Evolutionary conservation across 2,797 vertebrate species (phyloP), one percentile per base, ranked within the genome.

Genomic region (Poeciliopsis presidionis): DNA sequence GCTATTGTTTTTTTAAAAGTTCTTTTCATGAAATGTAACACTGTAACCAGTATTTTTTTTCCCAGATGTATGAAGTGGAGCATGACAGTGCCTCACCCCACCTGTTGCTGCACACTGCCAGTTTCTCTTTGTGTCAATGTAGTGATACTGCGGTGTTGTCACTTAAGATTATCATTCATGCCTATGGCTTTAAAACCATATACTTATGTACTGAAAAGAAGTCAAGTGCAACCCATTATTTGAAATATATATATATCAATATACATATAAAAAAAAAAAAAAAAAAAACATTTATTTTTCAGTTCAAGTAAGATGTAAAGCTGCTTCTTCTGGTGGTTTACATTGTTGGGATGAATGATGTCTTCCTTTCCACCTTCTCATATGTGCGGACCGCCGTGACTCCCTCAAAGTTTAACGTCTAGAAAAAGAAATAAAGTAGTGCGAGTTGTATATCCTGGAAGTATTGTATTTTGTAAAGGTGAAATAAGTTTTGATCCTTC

Each of bases 371-470:
- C 22, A 97, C 97, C 92, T 98, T 99, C 91, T 99, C 98, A 59
- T 99, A 99, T 4, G 96, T 97, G 77, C 98, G 98, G 79, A 98
- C 95, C 1, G 97, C 96, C 90, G 97, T 94, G 84, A 97, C 94
- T 33, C 97, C 97, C 71, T 96, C 97, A 86, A 96, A 98, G 65
- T 93, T 96, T 83, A 99, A 95, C 73, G 96, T 98, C 98, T 99
- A 96, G 75, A 91, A 90, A 76, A 72, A 79, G 65, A 84, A 73
- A 65, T 49, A 77, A 84, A 53, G n/a, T 7, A 81, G 2, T 39
- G 39, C 63, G 25, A 12, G 36, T 25, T 67, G 18, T 8, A 11
- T 41, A 11, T 41, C 41, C 36, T 28, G 22, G 45, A 41, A 65
- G 33, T 33, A 61, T 43, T 53, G 33, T 33, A 61, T 43, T 53